Evolutionary conservation across 2,113 vertebrate species (phyloP).

Genomic region (Elgaria multicarinata): DNA sequence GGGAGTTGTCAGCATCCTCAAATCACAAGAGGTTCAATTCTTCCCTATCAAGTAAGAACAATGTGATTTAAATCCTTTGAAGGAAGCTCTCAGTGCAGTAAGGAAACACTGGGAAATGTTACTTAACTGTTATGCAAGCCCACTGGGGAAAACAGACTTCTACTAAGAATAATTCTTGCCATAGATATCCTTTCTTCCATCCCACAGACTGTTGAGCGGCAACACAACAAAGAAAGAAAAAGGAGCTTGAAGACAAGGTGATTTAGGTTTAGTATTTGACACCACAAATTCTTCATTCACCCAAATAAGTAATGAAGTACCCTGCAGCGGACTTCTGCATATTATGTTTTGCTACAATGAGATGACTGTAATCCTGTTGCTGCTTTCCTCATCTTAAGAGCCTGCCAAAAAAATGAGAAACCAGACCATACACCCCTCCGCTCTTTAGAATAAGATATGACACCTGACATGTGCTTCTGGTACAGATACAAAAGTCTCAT

Average conservation of each 20-base stretch:
- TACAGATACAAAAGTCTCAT: conserved; percentile 33
- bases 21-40: conserved; percentile 48
- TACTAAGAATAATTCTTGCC: conserved; percentile 26
- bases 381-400: conserved; percentile 34
- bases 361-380: neutral
- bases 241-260: conserved; percentile 21
- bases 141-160: conserved; percentile 36
- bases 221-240: neutral
- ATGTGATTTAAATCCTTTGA: conserved; percentile 39
- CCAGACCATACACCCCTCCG: neutral
- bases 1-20: conserved; percentile 52
- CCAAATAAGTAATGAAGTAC: conserved; percentile 50
- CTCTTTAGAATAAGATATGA: conserved; percentile 32
- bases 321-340: conserved; percentile 16
- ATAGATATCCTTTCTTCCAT: neutral
- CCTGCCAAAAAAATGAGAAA: neutral
- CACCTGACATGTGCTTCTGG: neutral
- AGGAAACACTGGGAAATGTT: conserved; percentile 34
- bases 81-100: conserved; percentile 33
- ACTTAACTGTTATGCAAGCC: conserved; percentile 34
- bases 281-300: conserved; percentile 29
- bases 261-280: conserved; percentile 53
- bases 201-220: conserved; percentile 20
- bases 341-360: conserved; percentile 26
- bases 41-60: conserved; percentile 48